phyloP scores from a whole-genome alignment of 2,113 vertebrate genomes.

The Heterocephalus glaber region DNA sequence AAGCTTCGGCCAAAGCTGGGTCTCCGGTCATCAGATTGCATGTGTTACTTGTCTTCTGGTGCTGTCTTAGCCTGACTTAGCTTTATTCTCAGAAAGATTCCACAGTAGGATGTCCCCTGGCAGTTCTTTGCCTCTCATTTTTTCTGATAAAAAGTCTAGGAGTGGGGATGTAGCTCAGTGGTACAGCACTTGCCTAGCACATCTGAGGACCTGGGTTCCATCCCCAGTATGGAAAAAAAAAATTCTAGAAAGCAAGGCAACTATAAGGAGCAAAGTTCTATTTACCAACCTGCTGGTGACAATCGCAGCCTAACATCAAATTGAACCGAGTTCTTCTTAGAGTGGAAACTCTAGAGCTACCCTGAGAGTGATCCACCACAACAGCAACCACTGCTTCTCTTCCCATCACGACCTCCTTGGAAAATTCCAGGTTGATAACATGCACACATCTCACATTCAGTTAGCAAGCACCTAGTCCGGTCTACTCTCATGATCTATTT shows the following conservation, averaged over 20 bases:
- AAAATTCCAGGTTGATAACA: neutral
- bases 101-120: neutral
- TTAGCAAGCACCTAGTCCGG: neutral
- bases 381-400: neutral
- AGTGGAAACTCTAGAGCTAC: neutral
- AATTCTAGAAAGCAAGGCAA: neutral
- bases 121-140: neutral
- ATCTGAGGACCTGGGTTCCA: neutral
- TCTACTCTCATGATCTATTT: neutral
- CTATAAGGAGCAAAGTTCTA: neutral
- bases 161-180: neutral
- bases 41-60: neutral
- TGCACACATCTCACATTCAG: neutral
- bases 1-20: neutral
- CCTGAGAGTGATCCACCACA: neutral
- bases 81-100: neutral
- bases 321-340: neutral
- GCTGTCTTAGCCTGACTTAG: neutral
- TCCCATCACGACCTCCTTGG: neutral
- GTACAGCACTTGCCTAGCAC: neutral
- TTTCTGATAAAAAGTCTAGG: neutral
- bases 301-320: neutral
- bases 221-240: neutral
- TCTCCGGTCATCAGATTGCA: neutral
- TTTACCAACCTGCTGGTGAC: neutral